These are phyloP conservation scores for Barypeithes pellucidus DNA, from an alignment of 2,888 invertebrate species.

Conservation along the genomic window DNA sequence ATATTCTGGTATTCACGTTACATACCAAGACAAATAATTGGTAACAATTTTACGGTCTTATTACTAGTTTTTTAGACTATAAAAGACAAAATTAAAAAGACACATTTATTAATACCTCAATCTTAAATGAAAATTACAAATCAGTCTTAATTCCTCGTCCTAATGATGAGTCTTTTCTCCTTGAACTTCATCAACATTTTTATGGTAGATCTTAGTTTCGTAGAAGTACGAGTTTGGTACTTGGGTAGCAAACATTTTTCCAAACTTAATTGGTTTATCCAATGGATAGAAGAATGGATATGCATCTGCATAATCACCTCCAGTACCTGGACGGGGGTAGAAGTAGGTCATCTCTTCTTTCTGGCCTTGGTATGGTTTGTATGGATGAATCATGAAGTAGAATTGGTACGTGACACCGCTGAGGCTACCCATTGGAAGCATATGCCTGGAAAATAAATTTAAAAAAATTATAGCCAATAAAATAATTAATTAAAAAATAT, in stretches of 20 bases:
- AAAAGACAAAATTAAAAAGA: too few species aligned
- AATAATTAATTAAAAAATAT: too few species aligned
- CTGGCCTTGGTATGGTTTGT: slow-evolving; percentile 60
- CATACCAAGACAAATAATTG: too few species aligned
- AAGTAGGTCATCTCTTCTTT: slow-evolving; percentile 50
- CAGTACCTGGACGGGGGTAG: slow-evolving; percentile 59
- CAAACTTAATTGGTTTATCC: slow-evolving; percentile 76
- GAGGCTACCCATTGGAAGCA: slow-evolving; percentile 80
- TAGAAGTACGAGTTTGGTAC: slow-evolving; percentile 80
- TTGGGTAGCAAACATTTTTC: slow-evolving; percentile 73
- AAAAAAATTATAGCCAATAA: too few species aligned
- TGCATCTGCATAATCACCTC: slow-evolving; percentile 71
- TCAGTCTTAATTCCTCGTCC: too few species aligned
- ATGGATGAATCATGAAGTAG: slow-evolving; percentile 71
- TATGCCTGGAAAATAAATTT: slow-evolving; percentile 66
- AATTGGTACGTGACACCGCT: slow-evolving; percentile 77
- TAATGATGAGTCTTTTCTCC: neutral
- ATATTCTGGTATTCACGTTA: too few species aligned
- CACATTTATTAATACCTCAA: too few species aligned
- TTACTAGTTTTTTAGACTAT: too few species aligned
- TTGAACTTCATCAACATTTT: slow-evolving; percentile 22
- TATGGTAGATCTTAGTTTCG: slow-evolving; percentile 78
- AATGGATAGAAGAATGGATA: slow-evolving; percentile 83
- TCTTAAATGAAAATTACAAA: too few species aligned
- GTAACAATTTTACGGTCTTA: too few species aligned